phyloP scores from a whole-genome alignment of 1,140 invertebrate genomes.

The Drosophila obscura region DNA sequence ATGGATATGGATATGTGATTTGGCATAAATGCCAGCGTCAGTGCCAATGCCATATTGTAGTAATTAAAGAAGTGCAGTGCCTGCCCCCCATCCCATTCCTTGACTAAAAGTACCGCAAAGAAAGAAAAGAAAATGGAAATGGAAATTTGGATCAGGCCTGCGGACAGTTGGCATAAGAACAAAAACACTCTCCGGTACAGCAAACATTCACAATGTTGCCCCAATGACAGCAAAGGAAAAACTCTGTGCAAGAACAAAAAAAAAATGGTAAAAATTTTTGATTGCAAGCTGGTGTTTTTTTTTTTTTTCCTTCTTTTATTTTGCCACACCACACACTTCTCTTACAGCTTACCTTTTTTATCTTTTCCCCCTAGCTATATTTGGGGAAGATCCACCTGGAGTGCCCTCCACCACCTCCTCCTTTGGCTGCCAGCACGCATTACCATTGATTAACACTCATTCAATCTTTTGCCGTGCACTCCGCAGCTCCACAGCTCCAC shows the following conservation, averaged over 20 bases:
- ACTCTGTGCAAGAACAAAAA: constrained; percentile 8
- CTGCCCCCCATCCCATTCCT: not conserved
- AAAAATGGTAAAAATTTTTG: constrained; percentile 56
- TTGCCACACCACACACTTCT: constrained; percentile 25
- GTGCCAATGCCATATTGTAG: constrained; percentile 29
- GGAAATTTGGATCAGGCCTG: not conserved
- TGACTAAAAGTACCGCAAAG: not conserved
- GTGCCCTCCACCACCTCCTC: not conserved
- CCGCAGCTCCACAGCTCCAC: constrained; percentile 2
- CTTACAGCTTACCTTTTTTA: constrained; percentile 46
- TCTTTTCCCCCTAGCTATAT: not conserved
- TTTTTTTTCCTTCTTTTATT: too few species aligned
- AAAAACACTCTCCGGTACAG: not conserved
- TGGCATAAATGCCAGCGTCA: constrained; percentile 32
- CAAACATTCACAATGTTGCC: constrained; percentile 28
- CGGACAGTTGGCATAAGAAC: constrained; percentile 28
- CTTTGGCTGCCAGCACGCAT: constrained; percentile 67
- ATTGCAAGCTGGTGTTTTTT: constrained; percentile 73
- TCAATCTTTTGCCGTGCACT: constrained; percentile 59
- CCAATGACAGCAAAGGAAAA: not conserved
- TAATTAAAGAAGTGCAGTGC: constrained; percentile 31
- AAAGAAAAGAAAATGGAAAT: constrained; percentile 15
- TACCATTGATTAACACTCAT: constrained; percentile 80
- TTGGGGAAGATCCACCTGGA: not conserved
- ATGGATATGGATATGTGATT: constrained; percentile 35